A percentile compares a stretch with the other conserved stretches of the same genome.
These are phyloP conservation scores for Henicopernis longicauda DNA, from an alignment of 2,113 vertebrate genomes.

Conservation along the genomic window DNA sequence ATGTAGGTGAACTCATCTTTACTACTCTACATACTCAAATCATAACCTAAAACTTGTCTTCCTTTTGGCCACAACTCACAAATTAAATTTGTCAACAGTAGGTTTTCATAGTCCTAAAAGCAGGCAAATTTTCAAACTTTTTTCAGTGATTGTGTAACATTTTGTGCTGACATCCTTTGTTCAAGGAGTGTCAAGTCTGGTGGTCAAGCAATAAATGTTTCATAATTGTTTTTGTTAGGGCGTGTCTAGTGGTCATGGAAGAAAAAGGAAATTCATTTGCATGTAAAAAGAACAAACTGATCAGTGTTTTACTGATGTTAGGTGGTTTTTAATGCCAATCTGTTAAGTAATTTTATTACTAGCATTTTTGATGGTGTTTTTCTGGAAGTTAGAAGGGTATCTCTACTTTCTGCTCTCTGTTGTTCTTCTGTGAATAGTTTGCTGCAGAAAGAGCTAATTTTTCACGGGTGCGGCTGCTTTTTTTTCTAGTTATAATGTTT, in stretches of 20 bases:
- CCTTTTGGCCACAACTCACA: not conserved
- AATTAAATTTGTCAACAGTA: not conserved
- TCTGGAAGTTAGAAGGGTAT: not conserved
- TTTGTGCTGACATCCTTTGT: not conserved
- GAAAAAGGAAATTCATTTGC: not conserved
- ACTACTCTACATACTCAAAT: not conserved
- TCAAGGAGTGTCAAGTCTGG: not conserved
- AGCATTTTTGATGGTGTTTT: not conserved
- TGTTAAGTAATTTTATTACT: not conserved
- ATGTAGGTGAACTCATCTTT: not conserved
- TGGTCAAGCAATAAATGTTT: not conserved
- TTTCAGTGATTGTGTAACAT: not conserved
- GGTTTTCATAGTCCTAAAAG: not conserved
- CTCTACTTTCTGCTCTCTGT: not conserved
- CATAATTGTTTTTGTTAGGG: not conserved
- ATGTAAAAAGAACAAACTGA: not conserved
- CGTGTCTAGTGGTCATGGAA: not conserved
- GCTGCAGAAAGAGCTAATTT: not conserved
- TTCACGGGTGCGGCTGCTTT: not conserved
- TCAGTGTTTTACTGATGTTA: not conserved
- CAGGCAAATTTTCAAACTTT: not conserved
- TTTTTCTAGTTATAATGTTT: not conserved
- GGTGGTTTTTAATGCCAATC: not conserved
- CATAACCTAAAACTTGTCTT: not conserved
- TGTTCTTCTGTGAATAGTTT: not conserved